Evolutionary conservation across 2,797 vertebrate genomes (phyloP).

Genomic region (Siniperca obscura): DNA sequence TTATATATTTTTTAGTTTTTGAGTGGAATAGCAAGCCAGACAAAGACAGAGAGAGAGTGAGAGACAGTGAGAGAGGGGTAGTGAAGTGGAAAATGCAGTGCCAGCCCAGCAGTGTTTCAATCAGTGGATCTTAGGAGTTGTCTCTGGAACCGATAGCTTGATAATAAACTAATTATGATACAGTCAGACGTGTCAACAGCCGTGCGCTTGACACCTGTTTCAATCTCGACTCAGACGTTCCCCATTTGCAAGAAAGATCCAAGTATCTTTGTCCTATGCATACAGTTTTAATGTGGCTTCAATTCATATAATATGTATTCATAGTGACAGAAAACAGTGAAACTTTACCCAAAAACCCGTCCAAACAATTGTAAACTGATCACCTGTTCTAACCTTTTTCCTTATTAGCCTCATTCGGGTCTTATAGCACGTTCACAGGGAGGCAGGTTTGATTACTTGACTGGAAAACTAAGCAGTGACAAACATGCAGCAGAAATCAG

Average conservation of each 20-base stretch:
- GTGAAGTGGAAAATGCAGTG: conserved; percentile 60
- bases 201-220: conserved; percentile 50
- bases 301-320: neutral
- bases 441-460: neutral
- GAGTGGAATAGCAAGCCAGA: conserved; percentile 15
- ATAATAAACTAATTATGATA: conserved; percentile 71
- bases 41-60: neutral
- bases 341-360: neutral
- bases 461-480: neutral
- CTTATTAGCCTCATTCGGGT: neutral
- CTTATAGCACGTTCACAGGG: neutral
- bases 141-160: conserved; percentile 54
- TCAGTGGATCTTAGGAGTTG: conserved; percentile 51
- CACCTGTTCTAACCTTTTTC: neutral
- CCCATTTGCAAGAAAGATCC: conserved; percentile 8
- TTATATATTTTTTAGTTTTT: neutral
- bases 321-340: neutral
- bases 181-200: conserved; percentile 52
- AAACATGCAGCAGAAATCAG: neutral
- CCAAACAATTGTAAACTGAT: neutral
- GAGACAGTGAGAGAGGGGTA: conserved; percentile 2
- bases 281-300: neutral
- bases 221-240: neutral
- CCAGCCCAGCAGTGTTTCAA: conserved; percentile 56
- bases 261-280: neutral